A percentile compares a stretch with the other conserved stretches of the same genome.
phyloP scores from a whole-genome alignment of 1,140 invertebrate genomes.

The Drosophila persimilis region DNA sequence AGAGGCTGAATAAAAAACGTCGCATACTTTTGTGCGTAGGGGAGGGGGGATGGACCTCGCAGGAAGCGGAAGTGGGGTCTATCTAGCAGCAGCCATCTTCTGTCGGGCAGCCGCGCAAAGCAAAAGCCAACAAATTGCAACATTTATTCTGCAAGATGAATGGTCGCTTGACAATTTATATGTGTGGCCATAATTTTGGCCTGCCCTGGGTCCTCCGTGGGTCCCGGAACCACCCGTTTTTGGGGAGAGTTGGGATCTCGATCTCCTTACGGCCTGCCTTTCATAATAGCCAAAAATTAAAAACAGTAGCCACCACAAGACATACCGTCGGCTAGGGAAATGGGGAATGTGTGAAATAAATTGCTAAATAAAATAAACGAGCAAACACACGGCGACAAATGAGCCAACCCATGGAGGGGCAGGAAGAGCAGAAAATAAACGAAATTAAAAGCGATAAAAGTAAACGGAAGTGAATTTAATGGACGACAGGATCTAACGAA shows the following conservation, averaged over 20 bases:
- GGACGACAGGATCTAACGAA: conserved; percentile 56
- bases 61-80: conserved; percentile 26
- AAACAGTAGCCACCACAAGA: conserved; percentile 71
- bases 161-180: conserved; percentile 81
- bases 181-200: conserved; percentile 74
- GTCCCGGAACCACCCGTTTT: not conserved
- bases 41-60: conserved; percentile 1
- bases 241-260: conserved; percentile 7
- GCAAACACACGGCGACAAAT: conserved; percentile 71
- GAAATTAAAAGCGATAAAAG: conserved; percentile 81
- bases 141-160: conserved; percentile 81
- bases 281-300: conserved; percentile 81
- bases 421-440: conserved; percentile 43
- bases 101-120: conserved; percentile 50
- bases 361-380: conserved; percentile 81
- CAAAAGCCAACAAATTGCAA: conserved; percentile 79
- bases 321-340: conserved; percentile 57
- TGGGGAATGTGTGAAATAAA: conserved; percentile 76
- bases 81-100: conserved; percentile 58
- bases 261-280: conserved; percentile 55
- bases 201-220: not conserved
- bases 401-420: conserved; percentile 39
- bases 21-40: conserved; percentile 64
- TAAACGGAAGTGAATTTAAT: conserved; percentile 73
- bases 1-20: conserved; percentile 51